Conservation (phyloP, 2,888 invertebrate genomes). For the Pachydiplax longipennis region DNA sequence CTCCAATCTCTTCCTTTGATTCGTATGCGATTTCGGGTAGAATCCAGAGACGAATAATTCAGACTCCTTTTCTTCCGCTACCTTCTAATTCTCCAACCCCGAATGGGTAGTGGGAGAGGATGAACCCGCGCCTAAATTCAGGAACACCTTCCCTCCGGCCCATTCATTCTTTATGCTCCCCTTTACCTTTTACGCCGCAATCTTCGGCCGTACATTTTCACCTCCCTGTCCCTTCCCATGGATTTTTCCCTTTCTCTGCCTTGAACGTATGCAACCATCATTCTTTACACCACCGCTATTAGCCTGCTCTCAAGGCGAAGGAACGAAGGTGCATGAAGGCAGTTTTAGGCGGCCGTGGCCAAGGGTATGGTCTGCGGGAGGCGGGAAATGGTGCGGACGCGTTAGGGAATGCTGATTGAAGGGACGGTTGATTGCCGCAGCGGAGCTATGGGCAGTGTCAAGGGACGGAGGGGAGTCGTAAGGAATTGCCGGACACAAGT, state of each 20-base stretch:
- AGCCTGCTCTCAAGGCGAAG: not conserved
- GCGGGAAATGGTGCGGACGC: not conserved
- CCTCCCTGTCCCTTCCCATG: not conserved
- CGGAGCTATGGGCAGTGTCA: not conserved
- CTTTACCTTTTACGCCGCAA: not conserved
- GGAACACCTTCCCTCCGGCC: not conserved
- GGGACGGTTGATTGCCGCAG: constrained; percentile 12
- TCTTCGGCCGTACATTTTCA: not conserved
- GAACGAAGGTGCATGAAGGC: not conserved
- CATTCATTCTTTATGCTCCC: not conserved
- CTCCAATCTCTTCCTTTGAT: not conserved
- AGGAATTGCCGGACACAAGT: not conserved
- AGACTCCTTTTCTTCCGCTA: not conserved
- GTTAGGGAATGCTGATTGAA: constrained; percentile 12
- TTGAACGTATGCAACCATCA: not conserved
- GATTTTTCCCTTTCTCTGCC: not conserved
- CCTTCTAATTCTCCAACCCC: not conserved
- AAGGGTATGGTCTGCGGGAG: not conserved
- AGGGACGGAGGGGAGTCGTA: not conserved
- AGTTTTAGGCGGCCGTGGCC: not conserved
- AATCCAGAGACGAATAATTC: not conserved
- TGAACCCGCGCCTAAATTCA: not conserved
- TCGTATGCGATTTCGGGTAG: not conserved
- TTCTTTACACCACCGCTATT: not conserved
- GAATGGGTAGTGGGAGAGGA: not conserved